These are phyloP conservation scores for Arnoldichthys spilopterus DNA, from an alignment of 2,797 vertebrate species.

Conservation along the genomic window DNA sequence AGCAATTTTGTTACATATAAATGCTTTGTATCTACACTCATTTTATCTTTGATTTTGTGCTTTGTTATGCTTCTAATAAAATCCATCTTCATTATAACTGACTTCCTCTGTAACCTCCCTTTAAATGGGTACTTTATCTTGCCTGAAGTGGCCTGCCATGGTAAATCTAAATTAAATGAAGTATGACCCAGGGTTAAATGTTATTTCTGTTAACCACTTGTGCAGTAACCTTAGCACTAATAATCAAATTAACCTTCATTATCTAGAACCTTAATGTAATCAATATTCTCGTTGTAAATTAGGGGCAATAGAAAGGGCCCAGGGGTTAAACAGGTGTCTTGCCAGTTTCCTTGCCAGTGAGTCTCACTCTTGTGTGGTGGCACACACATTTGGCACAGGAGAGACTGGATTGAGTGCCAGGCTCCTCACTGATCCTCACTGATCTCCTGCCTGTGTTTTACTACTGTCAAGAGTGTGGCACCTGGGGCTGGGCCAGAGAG, in stretches of 20 bases:
- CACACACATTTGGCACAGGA: background rate
- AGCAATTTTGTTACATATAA: too few relatives aligned
- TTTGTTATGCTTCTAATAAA: background rate
- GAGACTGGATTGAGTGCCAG: background rate
- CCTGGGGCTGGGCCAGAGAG: background rate
- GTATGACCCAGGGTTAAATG: background rate
- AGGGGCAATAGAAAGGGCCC: background rate
- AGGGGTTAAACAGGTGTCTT: background rate
- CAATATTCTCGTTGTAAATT: background rate
- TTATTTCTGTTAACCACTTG: background rate
- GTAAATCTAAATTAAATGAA: background rate
- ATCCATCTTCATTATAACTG: background rate
- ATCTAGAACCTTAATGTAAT: background rate
- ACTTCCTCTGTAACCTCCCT: background rate
- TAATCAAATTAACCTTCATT: constrained; percentile 9
- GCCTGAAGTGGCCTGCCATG: background rate
- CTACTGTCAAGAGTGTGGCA: constrained; percentile 4
- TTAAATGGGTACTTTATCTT: background rate
- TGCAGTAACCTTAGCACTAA: background rate
- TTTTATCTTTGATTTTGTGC: too few relatives aligned
- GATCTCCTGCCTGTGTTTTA: background rate
- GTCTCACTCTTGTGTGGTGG: background rate
- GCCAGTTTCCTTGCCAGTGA: background rate
- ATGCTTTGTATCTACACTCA: too few relatives aligned
- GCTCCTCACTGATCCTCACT: background rate